phyloP scores from a whole-genome alignment of 2,888 invertebrate genomes.

The Lepas anatifera region DNA sequence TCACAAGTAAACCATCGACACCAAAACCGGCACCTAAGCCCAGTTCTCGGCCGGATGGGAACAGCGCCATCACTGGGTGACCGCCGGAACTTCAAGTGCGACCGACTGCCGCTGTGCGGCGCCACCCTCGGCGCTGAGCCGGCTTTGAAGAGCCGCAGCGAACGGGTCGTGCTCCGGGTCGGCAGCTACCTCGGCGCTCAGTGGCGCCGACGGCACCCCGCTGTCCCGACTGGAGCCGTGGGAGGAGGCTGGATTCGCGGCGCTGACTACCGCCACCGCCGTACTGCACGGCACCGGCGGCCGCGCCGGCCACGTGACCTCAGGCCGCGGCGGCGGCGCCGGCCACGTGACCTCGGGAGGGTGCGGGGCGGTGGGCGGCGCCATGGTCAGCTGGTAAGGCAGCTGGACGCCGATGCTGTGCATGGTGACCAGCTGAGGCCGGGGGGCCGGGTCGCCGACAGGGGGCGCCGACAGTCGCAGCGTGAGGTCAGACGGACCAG shows the following conservation, averaged over 20 bases:
- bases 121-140: not conserved
- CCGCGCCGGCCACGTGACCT: too few species aligned
- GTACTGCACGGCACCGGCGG: too few species aligned
- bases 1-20: too few species aligned
- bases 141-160: not conserved
- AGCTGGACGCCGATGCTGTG: conserved; percentile 9
- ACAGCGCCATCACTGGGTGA: too few species aligned
- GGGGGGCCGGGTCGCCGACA: not conserved
- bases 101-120: not conserved
- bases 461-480: not conserved
- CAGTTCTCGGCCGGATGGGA: too few species aligned
- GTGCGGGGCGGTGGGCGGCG: not conserved
- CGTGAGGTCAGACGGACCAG: not conserved
- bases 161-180: not conserved
- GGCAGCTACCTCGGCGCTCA: not conserved
- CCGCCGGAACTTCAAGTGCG: not conserved
- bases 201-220: conserved; percentile 3
- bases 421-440: not conserved
- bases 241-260: not conserved
- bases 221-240: not conserved
- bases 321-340: too few species aligned
- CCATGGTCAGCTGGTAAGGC: not conserved
- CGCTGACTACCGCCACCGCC: not conserved
- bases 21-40: too few species aligned
- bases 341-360: not conserved